A percentile compares a stretch with the other conserved stretches of the same genome.
These are phyloP conservation scores for Hypsibius dujardini DNA, from an alignment of 1,140 invertebrate genomes.

Conservation along the genomic window DNA sequence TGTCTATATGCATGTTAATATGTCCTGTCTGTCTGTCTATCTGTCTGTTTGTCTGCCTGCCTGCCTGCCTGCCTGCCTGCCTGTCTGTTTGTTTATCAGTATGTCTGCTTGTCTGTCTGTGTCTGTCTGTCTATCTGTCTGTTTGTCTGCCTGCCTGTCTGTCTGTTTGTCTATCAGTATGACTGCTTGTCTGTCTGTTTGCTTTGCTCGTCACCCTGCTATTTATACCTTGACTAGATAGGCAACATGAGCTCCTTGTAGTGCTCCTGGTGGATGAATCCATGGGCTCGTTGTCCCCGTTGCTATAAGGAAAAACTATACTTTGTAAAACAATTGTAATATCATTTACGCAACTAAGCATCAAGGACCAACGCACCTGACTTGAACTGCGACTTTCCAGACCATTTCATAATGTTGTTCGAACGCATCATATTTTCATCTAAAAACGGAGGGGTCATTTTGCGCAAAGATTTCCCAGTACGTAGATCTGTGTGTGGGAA, in stretches of 20 bases:
- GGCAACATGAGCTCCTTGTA: constrained; percentile 78
- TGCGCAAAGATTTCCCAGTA: too few relatives aligned
- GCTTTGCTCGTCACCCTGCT: constrained; percentile 23
- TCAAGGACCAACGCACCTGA: not conserved
- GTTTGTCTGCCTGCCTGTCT: too few relatives aligned
- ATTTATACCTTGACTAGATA: constrained; percentile 76
- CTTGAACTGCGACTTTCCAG: not conserved
- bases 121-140: too few relatives aligned
- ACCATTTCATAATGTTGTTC: not conserved
- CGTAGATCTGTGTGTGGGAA: too few relatives aligned
- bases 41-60: too few relatives aligned
- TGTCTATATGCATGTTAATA: too few relatives aligned
- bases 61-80: too few relatives aligned
- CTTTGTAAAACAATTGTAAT: not conserved
- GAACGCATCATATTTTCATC: constrained; percentile 9
- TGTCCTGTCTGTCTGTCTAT: too few relatives aligned
- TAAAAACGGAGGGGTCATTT: not conserved
- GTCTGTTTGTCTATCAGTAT: too few relatives aligned
- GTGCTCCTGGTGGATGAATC: constrained; percentile 79
- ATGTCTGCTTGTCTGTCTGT: too few relatives aligned
- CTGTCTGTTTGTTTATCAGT: too few relatives aligned
- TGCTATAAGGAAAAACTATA: not conserved
- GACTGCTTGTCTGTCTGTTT: constrained; percentile 17
- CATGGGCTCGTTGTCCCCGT: constrained; percentile 45
- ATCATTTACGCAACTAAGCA: not conserved